Evolutionary conservation across 2,888 invertebrate genomes (phyloP).

Genomic region (Opisthograptis luteolata): DNA sequence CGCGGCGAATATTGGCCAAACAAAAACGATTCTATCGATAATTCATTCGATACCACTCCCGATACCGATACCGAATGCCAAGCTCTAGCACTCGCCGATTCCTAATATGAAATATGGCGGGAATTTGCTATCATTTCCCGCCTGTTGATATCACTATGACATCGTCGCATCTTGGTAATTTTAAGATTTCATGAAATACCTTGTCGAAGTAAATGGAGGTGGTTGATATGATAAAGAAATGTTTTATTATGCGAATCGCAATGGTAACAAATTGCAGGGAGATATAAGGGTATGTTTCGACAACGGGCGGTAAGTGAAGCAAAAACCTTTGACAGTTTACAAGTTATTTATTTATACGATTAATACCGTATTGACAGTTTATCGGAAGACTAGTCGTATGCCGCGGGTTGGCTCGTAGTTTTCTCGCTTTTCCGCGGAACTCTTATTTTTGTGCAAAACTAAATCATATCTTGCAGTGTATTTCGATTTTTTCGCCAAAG

Average conservation of each 20-base stretch:
- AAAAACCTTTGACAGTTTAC: slow-evolving; percentile 9
- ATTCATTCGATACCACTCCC: slow-evolving; percentile 32
- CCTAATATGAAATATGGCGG: slow-evolving; percentile 46
- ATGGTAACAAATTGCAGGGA: slow-evolving; percentile 35
- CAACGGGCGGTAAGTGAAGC: slow-evolving; percentile 10
- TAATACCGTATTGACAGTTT: too few species aligned
- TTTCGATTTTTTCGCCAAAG: too few species aligned
- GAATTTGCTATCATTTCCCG: slow-evolving; percentile 34
- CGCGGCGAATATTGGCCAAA: slow-evolving; percentile 57
- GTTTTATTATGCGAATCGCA: slow-evolving; percentile 31
- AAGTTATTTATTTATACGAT: not conserved
- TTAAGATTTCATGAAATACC: slow-evolving; percentile 21
- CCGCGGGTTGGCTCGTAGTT: too few species aligned
- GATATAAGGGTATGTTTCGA: slow-evolving; percentile 31
- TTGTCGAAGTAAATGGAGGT: slow-evolving; percentile 11
- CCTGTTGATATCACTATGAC: slow-evolving; percentile 24
- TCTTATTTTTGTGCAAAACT: too few species aligned
- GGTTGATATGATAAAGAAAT: slow-evolving; percentile 7
- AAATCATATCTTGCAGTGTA: too few species aligned
- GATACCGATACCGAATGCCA: slow-evolving; percentile 51
- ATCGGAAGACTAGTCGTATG: too few species aligned
- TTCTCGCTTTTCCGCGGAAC: too few species aligned
- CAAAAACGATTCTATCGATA: slow-evolving; percentile 39
- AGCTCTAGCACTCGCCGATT: slow-evolving; percentile 38
- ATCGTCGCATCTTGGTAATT: slow-evolving; percentile 25